Evolutionary conservation across 2,888 invertebrate genomes (phyloP).

Genomic region (Neoaliturus tenellus): DNA sequence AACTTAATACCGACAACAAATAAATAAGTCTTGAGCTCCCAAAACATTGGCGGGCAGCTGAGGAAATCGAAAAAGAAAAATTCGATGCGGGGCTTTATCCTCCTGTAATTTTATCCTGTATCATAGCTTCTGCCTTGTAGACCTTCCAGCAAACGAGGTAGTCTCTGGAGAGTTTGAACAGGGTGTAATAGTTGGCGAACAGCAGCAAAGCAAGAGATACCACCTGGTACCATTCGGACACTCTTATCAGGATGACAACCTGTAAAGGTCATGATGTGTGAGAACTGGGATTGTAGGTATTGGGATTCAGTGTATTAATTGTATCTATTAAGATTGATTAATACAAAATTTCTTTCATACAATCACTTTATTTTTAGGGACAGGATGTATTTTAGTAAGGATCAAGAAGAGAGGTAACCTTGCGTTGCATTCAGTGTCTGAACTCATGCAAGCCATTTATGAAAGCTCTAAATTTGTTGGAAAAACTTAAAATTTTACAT

Average conservation of each 20-base stretch:
- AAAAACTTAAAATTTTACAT: no score
- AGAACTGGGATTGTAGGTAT: no score
- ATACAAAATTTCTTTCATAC: no score
- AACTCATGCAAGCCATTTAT: no score
- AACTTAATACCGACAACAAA: neutral
- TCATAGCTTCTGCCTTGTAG: conserved; percentile 83
- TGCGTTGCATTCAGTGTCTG: no score
- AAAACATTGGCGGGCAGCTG: neutral
- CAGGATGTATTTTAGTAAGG: no score
- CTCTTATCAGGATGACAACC: conserved; percentile 85
- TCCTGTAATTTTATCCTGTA: conserved; percentile 77
- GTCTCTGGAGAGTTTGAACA: conserved; percentile 93
- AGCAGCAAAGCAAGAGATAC: conserved; percentile 90
- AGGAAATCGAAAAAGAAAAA: neutral
- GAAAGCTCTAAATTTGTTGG: no score
- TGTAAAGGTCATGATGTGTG: no score
- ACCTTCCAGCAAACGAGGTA: conserved; percentile 90
- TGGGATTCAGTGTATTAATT: no score
- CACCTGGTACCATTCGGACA: conserved; percentile 94
- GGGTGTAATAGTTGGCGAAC: conserved; percentile 93
- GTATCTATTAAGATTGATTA: no score
- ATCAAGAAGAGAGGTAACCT: no score
- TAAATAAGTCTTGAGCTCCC: neutral
- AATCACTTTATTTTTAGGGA: no score
- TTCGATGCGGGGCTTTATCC: conserved; percentile 16